These are phyloP conservation scores for Halotydeus destructor DNA, from an alignment of 1,140 invertebrate species.

Conservation along the genomic window DNA sequence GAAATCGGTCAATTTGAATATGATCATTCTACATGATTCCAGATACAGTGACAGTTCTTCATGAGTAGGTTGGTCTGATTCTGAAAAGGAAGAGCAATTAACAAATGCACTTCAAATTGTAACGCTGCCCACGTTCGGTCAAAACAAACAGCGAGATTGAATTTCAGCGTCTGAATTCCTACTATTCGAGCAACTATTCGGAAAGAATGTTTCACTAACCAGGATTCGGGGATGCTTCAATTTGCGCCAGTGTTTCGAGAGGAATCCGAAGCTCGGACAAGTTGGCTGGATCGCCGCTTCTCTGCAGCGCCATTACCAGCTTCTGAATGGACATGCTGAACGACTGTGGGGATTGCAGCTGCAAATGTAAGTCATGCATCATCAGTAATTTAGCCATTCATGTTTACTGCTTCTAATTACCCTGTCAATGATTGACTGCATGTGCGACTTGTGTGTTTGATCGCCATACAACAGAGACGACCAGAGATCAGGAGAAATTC, in stretches of 20 bases:
- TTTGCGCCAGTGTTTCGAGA: slow-evolving; percentile 59
- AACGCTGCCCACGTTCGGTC: background rate
- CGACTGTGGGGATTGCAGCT: slow-evolving; percentile 72
- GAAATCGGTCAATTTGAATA: slow-evolving; percentile 3
- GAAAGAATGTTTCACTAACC: background rate
- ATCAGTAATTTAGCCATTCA: background rate
- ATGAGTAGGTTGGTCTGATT: slow-evolving; percentile 1
- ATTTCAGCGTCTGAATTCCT: background rate
- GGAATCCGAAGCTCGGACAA: slow-evolving; percentile 39
- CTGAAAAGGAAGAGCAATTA: background rate
- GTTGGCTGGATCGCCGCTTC: slow-evolving; percentile 70
- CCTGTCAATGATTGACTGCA: slow-evolving; percentile 85
- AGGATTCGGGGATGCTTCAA: slow-evolving; percentile 52
- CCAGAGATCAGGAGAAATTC: slow-evolving; percentile 97
- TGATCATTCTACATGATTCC: slow-evolving; percentile 7
- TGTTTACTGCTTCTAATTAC: slow-evolving; percentile 21
- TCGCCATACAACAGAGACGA: slow-evolving; percentile 89
- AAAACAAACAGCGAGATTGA: background rate
- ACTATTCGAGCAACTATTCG: background rate
- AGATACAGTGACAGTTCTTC: slow-evolving; percentile 4
- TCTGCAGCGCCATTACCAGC: slow-evolving; percentile 68
- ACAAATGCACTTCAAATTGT: background rate
- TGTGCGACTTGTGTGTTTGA: slow-evolving; percentile 81
- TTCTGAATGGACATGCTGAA: slow-evolving; percentile 70
- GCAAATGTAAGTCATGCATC: background rate